Conservation (phyloP, 2,113 vertebrate species). For the Colistium nudipinnis region DNA sequence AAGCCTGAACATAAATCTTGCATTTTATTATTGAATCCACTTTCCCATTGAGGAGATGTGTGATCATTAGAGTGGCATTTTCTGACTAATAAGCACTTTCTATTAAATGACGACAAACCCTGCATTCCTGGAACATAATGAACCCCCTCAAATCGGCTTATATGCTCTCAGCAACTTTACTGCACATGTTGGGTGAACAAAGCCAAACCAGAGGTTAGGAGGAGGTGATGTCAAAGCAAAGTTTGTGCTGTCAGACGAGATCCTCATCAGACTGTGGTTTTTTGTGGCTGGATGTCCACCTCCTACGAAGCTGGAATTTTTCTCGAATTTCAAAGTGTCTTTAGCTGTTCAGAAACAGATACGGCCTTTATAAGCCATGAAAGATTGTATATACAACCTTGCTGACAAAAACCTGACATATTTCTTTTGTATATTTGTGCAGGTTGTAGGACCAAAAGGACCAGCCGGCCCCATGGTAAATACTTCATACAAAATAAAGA, state of each 20-base stretch:
- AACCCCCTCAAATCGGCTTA: conserved; percentile 73
- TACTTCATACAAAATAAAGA: neutral
- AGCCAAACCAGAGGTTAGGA: conserved; percentile 56
- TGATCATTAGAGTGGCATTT: conserved; percentile 1
- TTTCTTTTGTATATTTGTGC: conserved; percentile 34
- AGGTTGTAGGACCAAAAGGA: conserved; percentile 93
- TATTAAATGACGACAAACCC: conserved; percentile 35
- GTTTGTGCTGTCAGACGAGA: conserved; percentile 52
- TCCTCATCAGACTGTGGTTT: conserved; percentile 38
- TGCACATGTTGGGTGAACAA: conserved; percentile 57
- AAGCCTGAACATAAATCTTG: neutral
- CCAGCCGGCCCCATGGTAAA: conserved; percentile 91
- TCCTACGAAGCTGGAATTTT: conserved; percentile 54
- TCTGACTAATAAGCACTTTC: conserved; percentile 14
- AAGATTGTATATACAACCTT: neutral
- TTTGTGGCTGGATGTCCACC: conserved; percentile 8
- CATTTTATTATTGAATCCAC: neutral
- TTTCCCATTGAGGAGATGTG: conserved; percentile 1
- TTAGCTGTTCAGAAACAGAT: conserved; percentile 1
- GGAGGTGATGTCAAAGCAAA: conserved; percentile 54
- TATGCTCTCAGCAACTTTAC: conserved; percentile 53
- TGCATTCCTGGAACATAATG: conserved; percentile 76
- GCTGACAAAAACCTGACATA: neutral
- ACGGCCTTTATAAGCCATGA: neutral
- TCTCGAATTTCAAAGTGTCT: conserved; percentile 1